Evolutionary conservation across 1,140 invertebrate species (phyloP).

Genomic region (Drosophila pseudoobscura): DNA sequence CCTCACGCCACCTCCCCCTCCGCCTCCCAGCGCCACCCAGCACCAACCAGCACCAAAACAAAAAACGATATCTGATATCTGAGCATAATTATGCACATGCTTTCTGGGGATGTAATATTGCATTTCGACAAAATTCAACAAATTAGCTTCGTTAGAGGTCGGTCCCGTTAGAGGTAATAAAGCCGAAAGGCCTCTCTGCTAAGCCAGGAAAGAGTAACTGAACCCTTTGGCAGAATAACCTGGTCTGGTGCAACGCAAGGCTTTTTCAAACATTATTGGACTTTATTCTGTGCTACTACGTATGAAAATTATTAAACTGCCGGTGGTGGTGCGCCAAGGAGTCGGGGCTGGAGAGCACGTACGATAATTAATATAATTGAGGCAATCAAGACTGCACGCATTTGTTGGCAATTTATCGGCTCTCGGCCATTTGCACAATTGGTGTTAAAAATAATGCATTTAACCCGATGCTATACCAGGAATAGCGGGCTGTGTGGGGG

Average conservation of each 20-base stretch:
- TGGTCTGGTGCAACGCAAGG: conserved; percentile 5
- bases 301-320: conserved; percentile 48
- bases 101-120: not conserved
- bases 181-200: too few species aligned
- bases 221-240: not conserved
- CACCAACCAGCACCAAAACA: not conserved
- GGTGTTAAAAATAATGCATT: conserved; percentile 78
- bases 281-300: conserved; percentile 24
- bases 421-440: conserved; percentile 55
- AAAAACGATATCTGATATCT: conserved; percentile 16
- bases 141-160: conserved; percentile 36
- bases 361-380: conserved; percentile 72
- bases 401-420: conserved; percentile 70
- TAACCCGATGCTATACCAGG: conserved; percentile 35
- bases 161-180: too few species aligned
- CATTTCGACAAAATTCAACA: conserved; percentile 5
- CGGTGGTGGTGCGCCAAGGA: not conserved
- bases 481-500: not conserved
- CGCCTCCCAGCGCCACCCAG: too few species aligned
- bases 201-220: not conserved
- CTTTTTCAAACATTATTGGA: conserved; percentile 18
- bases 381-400: conserved; percentile 63
- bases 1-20: not conserved
- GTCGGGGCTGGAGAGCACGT: conserved; percentile 46
- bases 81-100: conserved; percentile 12